These are phyloP conservation scores for Panurus biarmicus DNA, from an alignment of 2,113 vertebrate genomes.

Conservation along the genomic window DNA sequence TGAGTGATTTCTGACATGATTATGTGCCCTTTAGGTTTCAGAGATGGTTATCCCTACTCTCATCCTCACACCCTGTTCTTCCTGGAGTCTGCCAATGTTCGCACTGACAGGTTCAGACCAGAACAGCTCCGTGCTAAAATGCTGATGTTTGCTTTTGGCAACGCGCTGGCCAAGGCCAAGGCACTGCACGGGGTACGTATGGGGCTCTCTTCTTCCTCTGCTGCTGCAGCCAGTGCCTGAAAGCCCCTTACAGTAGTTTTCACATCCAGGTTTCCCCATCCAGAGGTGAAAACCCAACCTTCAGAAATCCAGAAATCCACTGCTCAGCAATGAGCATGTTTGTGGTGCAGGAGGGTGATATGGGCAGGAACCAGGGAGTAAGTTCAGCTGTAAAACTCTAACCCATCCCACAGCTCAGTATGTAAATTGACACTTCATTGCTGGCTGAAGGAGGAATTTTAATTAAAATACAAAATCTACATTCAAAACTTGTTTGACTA, in stretches of 20 bases:
- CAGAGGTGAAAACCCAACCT: background rate
- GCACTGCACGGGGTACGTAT: constrained; percentile 76
- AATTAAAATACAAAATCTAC: constrained; percentile 57
- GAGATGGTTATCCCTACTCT: constrained; percentile 71
- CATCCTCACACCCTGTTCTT: constrained; percentile 86
- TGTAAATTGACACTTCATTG: constrained; percentile 24
- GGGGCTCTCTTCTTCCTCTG: background rate
- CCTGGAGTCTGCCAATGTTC: constrained; percentile 55
- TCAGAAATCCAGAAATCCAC: background rate
- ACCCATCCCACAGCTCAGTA: background rate
- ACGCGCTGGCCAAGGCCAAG: constrained; percentile 78
- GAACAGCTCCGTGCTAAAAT: constrained; percentile 84
- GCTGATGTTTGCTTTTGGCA: constrained; percentile 85
- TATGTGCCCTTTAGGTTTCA: constrained; percentile 72
- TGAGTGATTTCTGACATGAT: background rate
- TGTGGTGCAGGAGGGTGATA: background rate
- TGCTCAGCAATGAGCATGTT: fast-evolving
- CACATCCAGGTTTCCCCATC: background rate
- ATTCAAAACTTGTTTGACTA: constrained; percentile 59
- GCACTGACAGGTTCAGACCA: constrained; percentile 54
- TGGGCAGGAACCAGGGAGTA: background rate
- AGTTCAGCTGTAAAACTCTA: background rate
- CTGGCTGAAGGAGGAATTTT: constrained; percentile 31
- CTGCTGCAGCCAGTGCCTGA: background rate
- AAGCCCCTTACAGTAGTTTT: background rate